Evolutionary conservation across 2,888 invertebrate species (phyloP), one percentile per base, ranked within the genome.

Genomic region (Yponomeuta plumbellus): DNA sequence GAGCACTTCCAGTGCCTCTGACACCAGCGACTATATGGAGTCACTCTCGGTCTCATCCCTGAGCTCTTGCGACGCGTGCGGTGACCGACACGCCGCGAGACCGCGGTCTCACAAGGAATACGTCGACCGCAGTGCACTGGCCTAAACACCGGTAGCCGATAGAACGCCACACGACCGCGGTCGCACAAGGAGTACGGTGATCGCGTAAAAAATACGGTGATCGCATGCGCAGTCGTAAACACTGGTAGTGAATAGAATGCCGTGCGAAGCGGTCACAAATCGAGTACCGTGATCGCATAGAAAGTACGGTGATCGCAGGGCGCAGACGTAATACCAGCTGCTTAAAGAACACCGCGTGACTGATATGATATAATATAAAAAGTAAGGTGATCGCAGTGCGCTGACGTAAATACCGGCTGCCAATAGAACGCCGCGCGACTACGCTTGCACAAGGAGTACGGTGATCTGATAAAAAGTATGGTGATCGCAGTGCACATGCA

Each of bases 1-100:
- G 71, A 93, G 93, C 73, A 93, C 93, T 0, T 94, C 94, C 67
- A 94, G 94, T 5, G 94, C 94, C 1, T 95, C 95, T 6, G 95
- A 95, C 78, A 94, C 94, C 79, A 94, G 94, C 0, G 95, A 95
- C 88, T 95, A 95, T 84, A 94, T 94, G 81, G 95, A 95, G 80
- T 94, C 95, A 0, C 85, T 95, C 26, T 95, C 94, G 0, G 90
- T 95, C 22, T 94, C 94, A 2, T 95, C 95, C 0, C 92, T 94
- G 75, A 93, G 94, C 70, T 94, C 94, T 6, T 93, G 92, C 67
- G 94, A 94, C 75, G 92, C 89, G 26, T 88, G 92, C 21, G 92
- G 92, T 64, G 93, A 93, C 72, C 73, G 88, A 0, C 87, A 86
- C 76, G 77, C 77, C 34, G 76, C 89, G 0, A 73, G 92, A 0